Base-by-base conservation (phyloP, 2,888 invertebrate genomes). In the Xestia rhomboidea region DNA sequence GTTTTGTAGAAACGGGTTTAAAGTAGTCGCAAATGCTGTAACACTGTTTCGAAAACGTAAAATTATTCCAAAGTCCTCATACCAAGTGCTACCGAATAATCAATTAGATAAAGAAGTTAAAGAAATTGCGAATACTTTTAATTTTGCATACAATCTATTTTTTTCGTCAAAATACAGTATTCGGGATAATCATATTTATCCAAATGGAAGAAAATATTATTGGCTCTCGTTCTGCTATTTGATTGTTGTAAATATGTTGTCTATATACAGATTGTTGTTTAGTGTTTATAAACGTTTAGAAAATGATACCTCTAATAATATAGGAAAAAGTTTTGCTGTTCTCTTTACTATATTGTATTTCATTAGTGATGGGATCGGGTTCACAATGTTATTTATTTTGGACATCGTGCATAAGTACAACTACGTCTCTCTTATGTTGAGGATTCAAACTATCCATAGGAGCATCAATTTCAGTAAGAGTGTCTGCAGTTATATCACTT, bases 391-490 rank as follows among this genome's bases (percentile, higher is more conserved):
- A 10, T 76, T 70, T n/a, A 11, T 79, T 60, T 27, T 69, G 18
- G 79, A 79, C 38, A 27, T 79, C 3, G n/a, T 73, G 2, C 46
- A 76, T 6, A 70, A 44, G 8, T 5, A 70, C 7, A 46, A 70
- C 2, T 72, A 82, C 13, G 38, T 85, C 1, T 57, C 27, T 5
- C 76, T 85, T 10, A 77, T 82, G 44, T 8, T 82, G 24, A 76
- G 30, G 8, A 76, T 86, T 6, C 86, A 86, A 41, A 49, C 54
- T 41, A 77, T 86, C 27, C 38, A 79, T 51, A 68, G 41, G 15
- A 73, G 2, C 27, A 67, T 85, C 8, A 60, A 63, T 27, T 76
- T 38, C 7, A 71, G n/a, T 18, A 68, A 72, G 18, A 46, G 34
- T 21, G 51, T 78, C 15, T 21, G 27, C 0, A 71, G 15, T 46